Base-by-base conservation (phyloP, 2,797 vertebrate species). In the Betta splendens region DNA sequence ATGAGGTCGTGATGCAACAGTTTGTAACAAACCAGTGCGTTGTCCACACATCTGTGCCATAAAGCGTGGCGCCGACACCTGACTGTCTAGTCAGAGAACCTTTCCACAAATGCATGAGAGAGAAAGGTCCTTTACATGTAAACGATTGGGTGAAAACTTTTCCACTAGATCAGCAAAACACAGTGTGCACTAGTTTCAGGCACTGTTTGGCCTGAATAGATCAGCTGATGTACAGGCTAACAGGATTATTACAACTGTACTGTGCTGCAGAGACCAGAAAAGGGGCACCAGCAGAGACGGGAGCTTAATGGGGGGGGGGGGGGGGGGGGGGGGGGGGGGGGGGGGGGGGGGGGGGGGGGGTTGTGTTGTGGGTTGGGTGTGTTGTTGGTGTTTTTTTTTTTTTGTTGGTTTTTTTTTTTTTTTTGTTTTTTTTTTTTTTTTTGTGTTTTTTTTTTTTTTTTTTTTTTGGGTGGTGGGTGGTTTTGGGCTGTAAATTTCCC, bases 401-500 rank as follows among this genome's bases (percentile, higher is more conserved):
- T n/a, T n/a, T n/a, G n/a, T n/a, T n/a, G n/a, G n/a, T n/a, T n/a
- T n/a, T n/a, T n/a, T n/a, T n/a, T n/a, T n/a, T n/a, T n/a, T n/a
- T n/a, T n/a, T n/a, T n/a, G n/a, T n/a, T n/a, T n/a, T n/a, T n/a
- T n/a, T n/a, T n/a, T n/a, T n/a, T n/a, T n/a, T n/a, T n/a, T n/a
- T n/a, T n/a, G n/a, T n/a, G n/a, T n/a, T n/a, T n/a, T n/a, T n/a
- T n/a, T n/a, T n/a, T n/a, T n/a, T n/a, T n/a, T n/a, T n/a, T n/a
- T n/a, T n/a, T n/a, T n/a, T n/a, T n/a, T n/a, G n/a, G n/a, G n/a
- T n/a, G n/a, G n/a, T n/a, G n/a, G n/a, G n/a, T n/a, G n/a, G n/a
- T n/a, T n/a, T n/a, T n/a, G n/a, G n/a, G 72, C 75, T 63, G 58
- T 83, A 74, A 74, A 67, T 51, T 65, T 53, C 40, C 47, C 53